A percentile compares a stretch with the other conserved stretches of the same genome.
These are phyloP conservation scores for Neomorphus geoffroyi DNA, from an alignment of 2,797 vertebrate species.

Conservation along the genomic window DNA sequence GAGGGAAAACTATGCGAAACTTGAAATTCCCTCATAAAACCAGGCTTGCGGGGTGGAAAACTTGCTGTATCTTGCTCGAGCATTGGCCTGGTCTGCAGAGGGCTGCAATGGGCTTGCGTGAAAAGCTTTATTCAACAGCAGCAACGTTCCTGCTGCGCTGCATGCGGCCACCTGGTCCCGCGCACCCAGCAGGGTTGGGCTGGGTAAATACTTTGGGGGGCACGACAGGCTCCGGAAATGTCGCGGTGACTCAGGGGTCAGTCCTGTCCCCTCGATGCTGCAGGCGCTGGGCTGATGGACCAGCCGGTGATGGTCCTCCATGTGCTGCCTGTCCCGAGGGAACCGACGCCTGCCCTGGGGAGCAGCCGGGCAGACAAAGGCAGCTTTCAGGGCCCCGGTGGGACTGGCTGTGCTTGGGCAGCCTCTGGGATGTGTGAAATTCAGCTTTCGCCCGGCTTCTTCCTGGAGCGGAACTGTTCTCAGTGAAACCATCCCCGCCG, in stretches of 20 bases:
- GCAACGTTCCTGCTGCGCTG: not conserved
- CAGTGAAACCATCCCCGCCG: conserved; percentile 87
- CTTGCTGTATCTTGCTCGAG: conserved; percentile 19
- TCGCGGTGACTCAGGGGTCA: not conserved
- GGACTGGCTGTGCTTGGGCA: conserved; percentile 43
- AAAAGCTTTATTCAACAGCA: not conserved
- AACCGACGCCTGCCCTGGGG: not conserved
- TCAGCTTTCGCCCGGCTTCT: conserved; percentile 76
- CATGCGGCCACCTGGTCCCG: accelerated
- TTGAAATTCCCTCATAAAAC: conserved; percentile 37
- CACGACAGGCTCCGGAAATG: accelerated
- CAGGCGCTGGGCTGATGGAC: accelerated
- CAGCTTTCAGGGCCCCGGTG: conserved; percentile 15
- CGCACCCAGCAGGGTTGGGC: not conserved
- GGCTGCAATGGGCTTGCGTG: accelerated
- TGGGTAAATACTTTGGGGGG: not conserved
- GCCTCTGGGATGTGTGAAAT: conserved; percentile 78
- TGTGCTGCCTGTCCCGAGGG: not conserved
- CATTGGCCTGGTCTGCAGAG: accelerated
- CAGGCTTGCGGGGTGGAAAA: not conserved
- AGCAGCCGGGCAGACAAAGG: conserved; percentile 23
- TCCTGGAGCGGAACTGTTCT: conserved; percentile 84
- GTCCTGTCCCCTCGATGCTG: accelerated
- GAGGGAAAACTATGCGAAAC: conserved; percentile 10
- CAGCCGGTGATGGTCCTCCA: not conserved